Conservation (phyloP, 1,140 invertebrate genomes). For the Drosophila parvula region DNA sequence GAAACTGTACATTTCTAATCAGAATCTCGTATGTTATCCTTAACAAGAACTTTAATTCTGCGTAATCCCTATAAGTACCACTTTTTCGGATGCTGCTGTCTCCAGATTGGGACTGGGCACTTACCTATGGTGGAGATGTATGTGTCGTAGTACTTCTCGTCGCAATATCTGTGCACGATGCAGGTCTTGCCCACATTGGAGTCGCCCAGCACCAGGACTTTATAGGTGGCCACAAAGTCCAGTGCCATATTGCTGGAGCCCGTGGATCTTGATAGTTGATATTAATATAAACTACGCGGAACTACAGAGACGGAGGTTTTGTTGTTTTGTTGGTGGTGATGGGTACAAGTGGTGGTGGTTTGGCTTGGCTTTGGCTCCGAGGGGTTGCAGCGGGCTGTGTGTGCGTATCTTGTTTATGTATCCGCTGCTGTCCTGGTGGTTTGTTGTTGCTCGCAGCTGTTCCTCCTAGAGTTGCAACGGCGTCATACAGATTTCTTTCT, state of each 20-base stretch:
- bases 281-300: conserved; percentile 30
- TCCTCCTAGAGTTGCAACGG: conserved; percentile 45
- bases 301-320: conserved; percentile 18
- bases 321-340: conserved; percentile 46
- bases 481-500: conserved; percentile 30
- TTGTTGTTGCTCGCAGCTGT: conserved; percentile 74
- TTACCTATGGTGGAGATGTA: conserved; percentile 96
- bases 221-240: conserved; percentile 93
- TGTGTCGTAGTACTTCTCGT: conserved; percentile 95
- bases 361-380: conserved; percentile 48
- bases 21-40: not conserved
- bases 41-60: no score
- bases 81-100: conserved; percentile 13
- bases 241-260: conserved; percentile 87
- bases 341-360: conserved; percentile 40
- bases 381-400: conserved; percentile 39
- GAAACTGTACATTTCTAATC: not conserved
- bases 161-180: conserved; percentile 95
- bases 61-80: not conserved
- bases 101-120: conserved; percentile 59
- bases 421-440: conserved; percentile 56
- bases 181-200: conserved; percentile 97
- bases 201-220: conserved; percentile 94
- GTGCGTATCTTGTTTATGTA: conserved; percentile 64
- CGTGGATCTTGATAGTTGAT: conserved; percentile 21